Conservation (phyloP, 2,113 vertebrate genomes). For the Cryptomyrus ogoouensis region DNA sequence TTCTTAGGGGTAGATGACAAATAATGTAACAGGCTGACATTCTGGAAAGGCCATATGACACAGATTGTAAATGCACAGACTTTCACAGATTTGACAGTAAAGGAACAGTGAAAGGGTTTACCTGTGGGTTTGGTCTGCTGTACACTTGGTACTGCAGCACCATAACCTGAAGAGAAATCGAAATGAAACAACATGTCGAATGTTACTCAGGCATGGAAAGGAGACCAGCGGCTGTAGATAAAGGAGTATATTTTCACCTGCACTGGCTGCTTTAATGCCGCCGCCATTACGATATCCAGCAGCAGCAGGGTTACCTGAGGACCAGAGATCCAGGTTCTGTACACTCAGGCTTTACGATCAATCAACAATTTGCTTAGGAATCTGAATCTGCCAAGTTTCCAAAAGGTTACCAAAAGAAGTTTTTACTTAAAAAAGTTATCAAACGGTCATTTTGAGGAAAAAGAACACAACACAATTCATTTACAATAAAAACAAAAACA, state of each 20-base stretch:
- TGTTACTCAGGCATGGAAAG: not conserved
- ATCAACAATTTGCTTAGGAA: not conserved
- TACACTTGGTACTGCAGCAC: slow-evolving; percentile 12
- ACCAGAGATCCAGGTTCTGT: not conserved
- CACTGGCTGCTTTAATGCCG: not conserved
- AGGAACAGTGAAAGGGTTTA: not conserved
- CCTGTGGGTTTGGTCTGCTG: slow-evolving; percentile 14
- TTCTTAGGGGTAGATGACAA: not conserved
- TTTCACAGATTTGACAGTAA: not conserved
- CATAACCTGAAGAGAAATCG: slow-evolving; percentile 9
- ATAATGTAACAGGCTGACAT: not conserved
- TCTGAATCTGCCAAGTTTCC: not conserved
- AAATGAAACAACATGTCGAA: not conserved
- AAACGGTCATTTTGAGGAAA: not conserved
- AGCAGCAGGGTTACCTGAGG: not conserved
- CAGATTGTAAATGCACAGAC: not conserved
- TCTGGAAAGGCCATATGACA: not conserved
- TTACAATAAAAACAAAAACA: not conserved
- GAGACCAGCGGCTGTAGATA: not conserved
- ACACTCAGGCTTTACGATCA: not conserved
- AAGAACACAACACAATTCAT: not conserved
- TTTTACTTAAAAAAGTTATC: not conserved
- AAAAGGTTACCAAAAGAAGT: not conserved
- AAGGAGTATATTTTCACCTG: not conserved
- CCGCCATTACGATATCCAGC: not conserved